A percentile compares a stretch with the other conserved stretches of the same genome.
Conservation (phyloP, 2,888 invertebrate genomes). For the Trachelus troglodyta region DNA sequence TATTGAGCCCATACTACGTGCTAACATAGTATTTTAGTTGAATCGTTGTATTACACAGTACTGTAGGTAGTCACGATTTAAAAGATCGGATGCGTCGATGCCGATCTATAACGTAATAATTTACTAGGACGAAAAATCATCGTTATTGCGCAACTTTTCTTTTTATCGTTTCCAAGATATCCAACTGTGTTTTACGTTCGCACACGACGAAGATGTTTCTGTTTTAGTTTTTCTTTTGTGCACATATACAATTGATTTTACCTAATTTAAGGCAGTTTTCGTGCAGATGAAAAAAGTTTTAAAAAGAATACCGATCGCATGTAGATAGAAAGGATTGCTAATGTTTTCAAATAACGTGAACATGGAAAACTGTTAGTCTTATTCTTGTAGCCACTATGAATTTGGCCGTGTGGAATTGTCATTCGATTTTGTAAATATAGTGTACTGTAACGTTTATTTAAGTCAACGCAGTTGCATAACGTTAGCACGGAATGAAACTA, state of each 20-base stretch:
- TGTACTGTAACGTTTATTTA: slow-evolving; percentile 33
- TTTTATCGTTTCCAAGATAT: neutral
- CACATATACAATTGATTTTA: slow-evolving; percentile 11
- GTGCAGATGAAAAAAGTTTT: slow-evolving; percentile 9
- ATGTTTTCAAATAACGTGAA: neutral
- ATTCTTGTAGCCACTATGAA: neutral
- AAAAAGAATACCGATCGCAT: slow-evolving; percentile 14
- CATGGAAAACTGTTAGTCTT: neutral
- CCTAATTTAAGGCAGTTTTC: slow-evolving; percentile 16
- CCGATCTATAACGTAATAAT: neutral
- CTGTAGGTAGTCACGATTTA: slow-evolving; percentile 2
- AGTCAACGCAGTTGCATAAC: slow-evolving; percentile 25
- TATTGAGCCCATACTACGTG: slow-evolving; percentile 57
- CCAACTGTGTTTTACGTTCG: neutral
- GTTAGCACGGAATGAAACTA: slow-evolving; percentile 12
- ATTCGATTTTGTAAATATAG: slow-evolving; percentile 29
- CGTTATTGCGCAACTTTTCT: neutral
- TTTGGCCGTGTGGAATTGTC: neutral
- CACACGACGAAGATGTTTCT: slow-evolving; percentile 6
- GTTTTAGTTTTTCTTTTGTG: slow-evolving; percentile 16
- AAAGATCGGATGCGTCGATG: neutral
- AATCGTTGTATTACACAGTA: slow-evolving; percentile 51
- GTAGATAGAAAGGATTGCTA: neutral
- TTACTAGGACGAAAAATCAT: neutral
- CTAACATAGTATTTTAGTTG: slow-evolving; percentile 58